Evolutionary conservation across 1,140 invertebrate species (phyloP), one percentile per base, ranked within the genome.

Genomic region (Drosophila saltans): DNA sequence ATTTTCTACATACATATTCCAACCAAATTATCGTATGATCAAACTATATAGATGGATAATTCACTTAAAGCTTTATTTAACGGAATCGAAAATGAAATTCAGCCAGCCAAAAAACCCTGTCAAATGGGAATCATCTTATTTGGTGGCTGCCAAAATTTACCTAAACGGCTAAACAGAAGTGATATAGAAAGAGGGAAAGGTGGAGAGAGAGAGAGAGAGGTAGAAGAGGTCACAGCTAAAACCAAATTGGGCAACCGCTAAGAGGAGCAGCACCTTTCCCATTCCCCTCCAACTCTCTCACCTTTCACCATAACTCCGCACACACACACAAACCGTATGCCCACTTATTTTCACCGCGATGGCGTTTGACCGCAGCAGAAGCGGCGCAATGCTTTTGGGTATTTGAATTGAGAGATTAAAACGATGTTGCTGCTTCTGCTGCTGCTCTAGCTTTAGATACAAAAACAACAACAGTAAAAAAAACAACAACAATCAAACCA

Each of bases 361-460:
- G 66, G 66, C 66, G 60, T 66, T 65, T 75, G 69, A 63, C 43
- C 59, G 57, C 73, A 66, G 60, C 78, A 71, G 70, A 52, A 61
- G 60, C 71, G 36, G 56, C 56, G 65, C 62, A 11, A 56, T 57
- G 78, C 55, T 64, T 41, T 55, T 72, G 78, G 45, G 82, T 68
- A 81, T 85, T 77, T 82, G 67, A 82, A 88, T 88, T 88, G 80
- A 82, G 77, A 80, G 84, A 88, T 88, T 88, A 88, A 88, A 88
- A 80, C 63, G 71, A 69, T 72, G 36, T 2, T 2, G 10, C 1
- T 10, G 16, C 16, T n/a, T n/a, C n/a, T 1, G 9, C n/a, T 43
- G 45, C 21, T 52, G 45, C 21, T 52, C 8, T 9, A 52, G 45
- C 45, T 52, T 52, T 52, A 21, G 24, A 52, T 52, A 3, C 45